A percentile compares a stretch with the other conserved stretches of the same genome.
These are phyloP conservation scores for Mobula hypostoma DNA, from an alignment of 2,113 vertebrate genomes.

Conservation along the genomic window DNA sequence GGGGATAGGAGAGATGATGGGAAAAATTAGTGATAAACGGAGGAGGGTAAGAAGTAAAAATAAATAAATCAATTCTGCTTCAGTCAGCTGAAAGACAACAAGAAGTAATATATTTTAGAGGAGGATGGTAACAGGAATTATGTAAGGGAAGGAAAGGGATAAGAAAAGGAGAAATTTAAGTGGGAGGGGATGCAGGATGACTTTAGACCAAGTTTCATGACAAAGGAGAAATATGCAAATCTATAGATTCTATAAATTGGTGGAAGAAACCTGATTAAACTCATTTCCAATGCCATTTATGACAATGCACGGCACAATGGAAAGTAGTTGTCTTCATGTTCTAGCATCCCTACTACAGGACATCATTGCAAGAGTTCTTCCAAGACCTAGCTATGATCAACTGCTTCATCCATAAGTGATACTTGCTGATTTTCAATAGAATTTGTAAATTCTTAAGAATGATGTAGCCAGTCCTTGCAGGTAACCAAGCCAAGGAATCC, in stretches of 20 bases:
- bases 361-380: too few species aligned
- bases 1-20: neutral
- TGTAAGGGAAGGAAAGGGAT: neutral
- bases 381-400: too few species aligned
- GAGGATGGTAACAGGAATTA: neutral
- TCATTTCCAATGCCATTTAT: too few species aligned
- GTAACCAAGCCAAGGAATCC: too few species aligned
- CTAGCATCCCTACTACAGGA: too few species aligned
- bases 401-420: too few species aligned
- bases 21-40: neutral
- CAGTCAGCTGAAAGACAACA: neutral
- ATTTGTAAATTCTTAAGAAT: too few species aligned
- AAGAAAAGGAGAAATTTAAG: neutral
- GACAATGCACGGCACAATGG: too few species aligned
- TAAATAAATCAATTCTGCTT: neutral
- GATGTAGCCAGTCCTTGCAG: too few species aligned
- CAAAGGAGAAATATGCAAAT: neutral
- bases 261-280: neutral
- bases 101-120: neutral
- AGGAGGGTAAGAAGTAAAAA: neutral
- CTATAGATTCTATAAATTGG: neutral
- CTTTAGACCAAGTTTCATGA: neutral
- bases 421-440: too few species aligned
- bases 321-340: too few species aligned
- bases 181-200: neutral